Evolutionary conservation across 1,140 invertebrate genomes (phyloP), one percentile per base, ranked within the genome.

Genomic region (Rhyacophila brunnea): DNA sequence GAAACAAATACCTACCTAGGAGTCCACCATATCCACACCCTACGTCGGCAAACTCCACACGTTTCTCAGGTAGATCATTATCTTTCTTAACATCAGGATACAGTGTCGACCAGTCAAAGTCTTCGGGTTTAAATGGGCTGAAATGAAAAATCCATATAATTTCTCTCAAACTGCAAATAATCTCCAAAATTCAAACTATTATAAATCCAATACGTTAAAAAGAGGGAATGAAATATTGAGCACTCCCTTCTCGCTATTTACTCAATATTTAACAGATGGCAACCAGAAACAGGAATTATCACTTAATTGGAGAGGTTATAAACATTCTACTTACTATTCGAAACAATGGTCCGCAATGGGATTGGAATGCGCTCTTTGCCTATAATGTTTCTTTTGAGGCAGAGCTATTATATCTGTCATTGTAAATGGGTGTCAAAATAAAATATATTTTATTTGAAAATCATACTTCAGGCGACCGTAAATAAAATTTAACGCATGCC

Each of bases 1-100:
- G n/a, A n/a, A n/a, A n/a, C n/a, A 38, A 38, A 15, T 38, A 34
- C 60, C 70, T 84, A 91, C 92, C 88, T 52, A 99, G 78, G 34
- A 99, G 79, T 18, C 98, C 98, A 34, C 98, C 98, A 83, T 99
- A 99, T 11, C 98, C 97, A 83, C 98, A 99, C 1, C 98, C 98
- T 70, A 99, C 87, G 77, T 99, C 98, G 10, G 91, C 87, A 84
- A 98, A 97, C 74, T 98, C 88, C 0, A 99, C 92, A 68, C 77
- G 68, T 56, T 73, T 69, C 38, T 57, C 43, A 15, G 67, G 44
- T 2, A 70, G 56, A 11, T 49, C 52, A 44, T 70, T 62, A 2
- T 67, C 55, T 60, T 74, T 69, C 36, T 71, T 66, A 35, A 68
- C 76, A 66, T 75, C 75, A 13, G 95, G 92, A 78, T 95, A 99